Conservation (phyloP, 2,113 vertebrate genomes). For the Sterna hirundo region DNA sequence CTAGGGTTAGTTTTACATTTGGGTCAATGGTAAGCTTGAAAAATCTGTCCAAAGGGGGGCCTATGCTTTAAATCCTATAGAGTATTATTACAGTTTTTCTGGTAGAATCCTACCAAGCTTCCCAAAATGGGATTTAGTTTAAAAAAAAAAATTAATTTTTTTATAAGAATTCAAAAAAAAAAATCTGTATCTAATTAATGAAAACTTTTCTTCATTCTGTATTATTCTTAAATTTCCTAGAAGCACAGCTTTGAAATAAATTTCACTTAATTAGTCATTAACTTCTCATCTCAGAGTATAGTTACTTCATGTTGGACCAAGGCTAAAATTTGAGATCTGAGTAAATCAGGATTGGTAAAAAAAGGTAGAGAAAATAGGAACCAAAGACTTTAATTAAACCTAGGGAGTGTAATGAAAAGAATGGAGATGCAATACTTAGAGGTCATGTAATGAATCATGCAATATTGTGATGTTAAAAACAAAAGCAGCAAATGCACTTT, state of each 20-base stretch:
- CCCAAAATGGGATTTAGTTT: not conserved
- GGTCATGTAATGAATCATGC: not conserved
- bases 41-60: not conserved
- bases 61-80: not conserved
- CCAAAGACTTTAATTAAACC: not conserved
- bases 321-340: not conserved
- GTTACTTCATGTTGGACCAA: not conserved
- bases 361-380: not conserved
- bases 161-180: not conserved
- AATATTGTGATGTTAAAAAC: not conserved
- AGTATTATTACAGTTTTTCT: not conserved
- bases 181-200: not conserved
- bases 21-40: not conserved
- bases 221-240: not conserved
- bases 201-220: not conserved
- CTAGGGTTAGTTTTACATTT: not conserved
- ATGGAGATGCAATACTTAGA: not conserved
- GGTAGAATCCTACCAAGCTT: not conserved
- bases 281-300: not conserved
- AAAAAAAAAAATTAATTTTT: not conserved
- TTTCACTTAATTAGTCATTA: not conserved
- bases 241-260: not conserved
- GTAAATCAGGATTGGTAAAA: not conserved
- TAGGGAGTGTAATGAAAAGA: not conserved
- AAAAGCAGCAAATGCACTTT: not conserved